These are phyloP conservation scores for Mesembrinibis cayennensis DNA, from an alignment of 2,113 vertebrate genomes.

Conservation along the genomic window DNA sequence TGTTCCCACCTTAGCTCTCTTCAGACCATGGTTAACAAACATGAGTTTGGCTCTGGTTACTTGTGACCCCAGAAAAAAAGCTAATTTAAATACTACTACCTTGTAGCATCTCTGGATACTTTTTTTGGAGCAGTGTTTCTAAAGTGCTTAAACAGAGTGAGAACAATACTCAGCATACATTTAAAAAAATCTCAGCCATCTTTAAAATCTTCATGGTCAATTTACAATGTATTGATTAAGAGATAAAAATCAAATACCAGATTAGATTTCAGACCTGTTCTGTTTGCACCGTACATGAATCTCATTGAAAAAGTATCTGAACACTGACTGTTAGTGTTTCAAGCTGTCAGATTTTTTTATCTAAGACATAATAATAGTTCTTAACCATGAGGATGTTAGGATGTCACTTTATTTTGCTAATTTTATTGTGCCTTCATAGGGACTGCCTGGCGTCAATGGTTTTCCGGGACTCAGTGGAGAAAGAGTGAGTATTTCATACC, in stretches of 20 bases:
- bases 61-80: neutral
- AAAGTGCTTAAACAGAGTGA: neutral
- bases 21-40: neutral
- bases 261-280: neutral
- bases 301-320: neutral
- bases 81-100: neutral
- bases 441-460: constrained; percentile 78
- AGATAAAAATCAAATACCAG: neutral
- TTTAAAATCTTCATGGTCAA: neutral
- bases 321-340: neutral
- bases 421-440: constrained; percentile 71
- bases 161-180: neutral
- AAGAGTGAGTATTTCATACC: constrained; percentile 66
- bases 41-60: neutral
- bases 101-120: neutral
- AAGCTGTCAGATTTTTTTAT: neutral
- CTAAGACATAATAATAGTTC: neutral
- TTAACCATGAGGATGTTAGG: neutral
- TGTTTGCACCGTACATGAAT: neutral
- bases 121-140: neutral
- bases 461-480: constrained; percentile 74
- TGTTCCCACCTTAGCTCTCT: neutral
- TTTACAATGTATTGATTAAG: neutral
- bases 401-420: neutral
- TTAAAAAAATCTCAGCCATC: neutral